A percentile compares a stretch with the other conserved stretches of the same genome.
Evolutionary conservation across 2,113 vertebrate genomes (phyloP).

Genomic region (Carettochelys insculpta): DNA sequence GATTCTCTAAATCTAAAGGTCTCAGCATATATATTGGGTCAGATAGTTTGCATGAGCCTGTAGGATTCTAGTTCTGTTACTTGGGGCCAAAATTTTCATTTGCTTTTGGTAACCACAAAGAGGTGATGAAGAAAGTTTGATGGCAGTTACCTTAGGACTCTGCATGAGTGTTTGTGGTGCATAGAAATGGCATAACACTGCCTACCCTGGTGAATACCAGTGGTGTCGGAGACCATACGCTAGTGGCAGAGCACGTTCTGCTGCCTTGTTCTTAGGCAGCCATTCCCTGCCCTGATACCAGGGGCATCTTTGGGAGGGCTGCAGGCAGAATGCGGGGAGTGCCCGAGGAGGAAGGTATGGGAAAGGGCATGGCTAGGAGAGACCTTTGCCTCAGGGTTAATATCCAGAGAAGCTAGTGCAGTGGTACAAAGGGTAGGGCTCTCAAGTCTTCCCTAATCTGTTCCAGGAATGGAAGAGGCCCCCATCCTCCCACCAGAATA

Average conservation of each 20-base stretch:
- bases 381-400: neutral
- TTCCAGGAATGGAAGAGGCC: neutral
- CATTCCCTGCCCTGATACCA: neutral
- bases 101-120: fast-evolving
- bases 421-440: neutral
- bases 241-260: neutral
- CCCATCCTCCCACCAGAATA: fast-evolving
- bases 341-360: neutral
- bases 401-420: neutral
- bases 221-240: neutral
- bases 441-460: neutral
- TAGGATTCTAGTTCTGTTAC: fast-evolving
- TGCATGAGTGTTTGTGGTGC: neutral
- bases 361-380: neutral
- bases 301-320: neutral
- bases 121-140: fast-evolving
- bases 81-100: fast-evolving
- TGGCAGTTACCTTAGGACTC: too few species aligned
- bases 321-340: neutral
- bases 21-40: fast-evolving
- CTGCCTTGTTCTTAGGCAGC: neutral
- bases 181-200: neutral
- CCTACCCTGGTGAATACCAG: neutral
- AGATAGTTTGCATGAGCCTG: fast-evolving
- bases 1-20: fast-evolving